These are phyloP conservation scores for Cariama cristata DNA, from an alignment of 2,113 vertebrate genomes.

Conservation along the genomic window DNA sequence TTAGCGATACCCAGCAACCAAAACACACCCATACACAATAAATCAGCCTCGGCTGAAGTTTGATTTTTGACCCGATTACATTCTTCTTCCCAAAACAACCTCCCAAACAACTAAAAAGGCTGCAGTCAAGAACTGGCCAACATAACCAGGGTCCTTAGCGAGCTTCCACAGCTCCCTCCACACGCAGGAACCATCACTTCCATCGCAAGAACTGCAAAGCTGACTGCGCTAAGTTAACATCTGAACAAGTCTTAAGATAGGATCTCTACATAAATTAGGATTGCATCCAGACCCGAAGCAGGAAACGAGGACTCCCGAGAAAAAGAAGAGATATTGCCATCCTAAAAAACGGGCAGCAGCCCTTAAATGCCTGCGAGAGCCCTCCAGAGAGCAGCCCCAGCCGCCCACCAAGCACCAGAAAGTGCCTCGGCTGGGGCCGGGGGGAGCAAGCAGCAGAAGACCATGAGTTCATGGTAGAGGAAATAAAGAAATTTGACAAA, in stretches of 20 bases:
- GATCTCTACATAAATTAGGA: conserved; percentile 27
- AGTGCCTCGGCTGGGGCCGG: rapidly evolving
- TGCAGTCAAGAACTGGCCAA: neutral
- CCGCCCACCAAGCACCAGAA: neutral
- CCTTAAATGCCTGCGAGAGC: neutral
- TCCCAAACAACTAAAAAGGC: neutral
- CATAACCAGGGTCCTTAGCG: neutral
- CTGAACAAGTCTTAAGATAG: neutral
- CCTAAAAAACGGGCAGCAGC: neutral
- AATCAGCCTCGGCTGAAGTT: neutral
- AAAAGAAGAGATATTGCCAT: neutral
- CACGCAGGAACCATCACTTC: neutral
- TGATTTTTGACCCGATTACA: neutral
- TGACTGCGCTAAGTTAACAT: neutral
- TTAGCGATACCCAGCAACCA: neutral
- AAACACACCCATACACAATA: neutral
- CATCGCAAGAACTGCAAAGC: neutral
- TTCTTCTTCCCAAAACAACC: neutral
- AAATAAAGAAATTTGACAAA: neutral
- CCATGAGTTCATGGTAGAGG: rapidly evolving
- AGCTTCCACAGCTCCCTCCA: neutral
- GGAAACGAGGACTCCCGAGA: neutral
- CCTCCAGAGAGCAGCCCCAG: neutral
- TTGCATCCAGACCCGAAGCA: neutral
- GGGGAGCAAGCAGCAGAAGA: neutral